phyloP scores from a whole-genome alignment of 2,797 vertebrate species.

The Lepus townsendii region DNA sequence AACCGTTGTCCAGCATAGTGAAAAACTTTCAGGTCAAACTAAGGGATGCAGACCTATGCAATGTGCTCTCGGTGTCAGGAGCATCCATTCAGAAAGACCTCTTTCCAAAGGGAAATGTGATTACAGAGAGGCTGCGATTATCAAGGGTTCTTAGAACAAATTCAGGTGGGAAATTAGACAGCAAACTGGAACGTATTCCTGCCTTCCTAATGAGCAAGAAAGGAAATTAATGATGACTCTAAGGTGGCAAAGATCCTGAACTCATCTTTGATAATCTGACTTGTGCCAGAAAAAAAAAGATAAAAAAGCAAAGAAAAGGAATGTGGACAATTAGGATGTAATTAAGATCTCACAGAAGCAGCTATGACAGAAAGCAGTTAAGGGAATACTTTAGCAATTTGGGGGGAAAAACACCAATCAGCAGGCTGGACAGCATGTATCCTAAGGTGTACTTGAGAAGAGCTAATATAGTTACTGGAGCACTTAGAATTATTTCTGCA shows the following conservation, averaged over 20 bases:
- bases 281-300: constrained; percentile 58
- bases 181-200: constrained; percentile 23
- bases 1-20: neutral
- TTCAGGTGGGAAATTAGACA: constrained; percentile 72
- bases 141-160: constrained; percentile 65
- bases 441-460: constrained; percentile 28
- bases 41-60: neutral
- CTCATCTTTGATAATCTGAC: constrained; percentile 72
- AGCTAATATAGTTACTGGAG: constrained; percentile 39
- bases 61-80: neutral
- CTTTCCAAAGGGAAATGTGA: constrained; percentile 57
- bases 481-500: constrained; percentile 75
- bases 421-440: constrained; percentile 33
- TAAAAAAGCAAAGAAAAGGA: constrained; percentile 21
- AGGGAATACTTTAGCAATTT: constrained; percentile 70
- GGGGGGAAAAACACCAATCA: constrained; percentile 64
- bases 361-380: constrained; percentile 75
- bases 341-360: constrained; percentile 79
- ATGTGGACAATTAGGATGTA: constrained; percentile 81
- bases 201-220: constrained; percentile 68
- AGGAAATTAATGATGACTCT: constrained; percentile 77
- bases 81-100: neutral
- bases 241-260: constrained; percentile 78
- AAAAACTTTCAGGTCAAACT: neutral
- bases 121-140: constrained; percentile 54